phyloP scores from a whole-genome alignment of 2,888 invertebrate species.

The Stramonita haemastoma region DNA sequence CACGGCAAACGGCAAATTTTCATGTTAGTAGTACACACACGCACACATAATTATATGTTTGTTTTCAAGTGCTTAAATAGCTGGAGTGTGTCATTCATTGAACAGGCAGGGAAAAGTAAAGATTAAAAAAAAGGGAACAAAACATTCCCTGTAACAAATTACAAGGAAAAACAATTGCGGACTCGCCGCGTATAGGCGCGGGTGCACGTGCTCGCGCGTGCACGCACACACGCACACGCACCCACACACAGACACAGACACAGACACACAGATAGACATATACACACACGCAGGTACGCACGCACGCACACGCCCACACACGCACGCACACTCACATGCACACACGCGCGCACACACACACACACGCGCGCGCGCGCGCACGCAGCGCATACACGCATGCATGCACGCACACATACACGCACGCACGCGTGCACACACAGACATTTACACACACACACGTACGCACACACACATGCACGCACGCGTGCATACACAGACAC shows the following conservation, averaged over 20 bases:
- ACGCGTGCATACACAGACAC: background rate
- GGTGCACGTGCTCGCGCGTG: background rate
- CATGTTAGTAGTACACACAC: too few species aligned
- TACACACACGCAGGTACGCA: background rate
- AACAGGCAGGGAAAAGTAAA: too few species aligned
- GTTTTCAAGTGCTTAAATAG: too few species aligned
- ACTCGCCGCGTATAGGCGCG: background rate
- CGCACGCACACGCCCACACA: background rate
- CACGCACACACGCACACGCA: background rate
- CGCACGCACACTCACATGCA: background rate
- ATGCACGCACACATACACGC: background rate
- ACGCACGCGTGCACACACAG: background rate
- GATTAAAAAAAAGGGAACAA: too few species aligned
- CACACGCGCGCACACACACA: background rate
- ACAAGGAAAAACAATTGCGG: background rate
- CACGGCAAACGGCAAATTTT: too few species aligned
- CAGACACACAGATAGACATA: background rate
- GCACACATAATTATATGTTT: too few species aligned
- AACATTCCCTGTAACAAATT: too few species aligned
- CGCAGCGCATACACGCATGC: too few species aligned
- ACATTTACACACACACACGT: background rate
- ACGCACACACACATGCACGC: background rate
- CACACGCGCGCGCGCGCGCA: background rate
- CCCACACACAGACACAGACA: background rate
- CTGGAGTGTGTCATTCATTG: too few species aligned